Conservation (phyloP, 1,140 invertebrate species). For the Homalodisca vitripennis region DNA sequence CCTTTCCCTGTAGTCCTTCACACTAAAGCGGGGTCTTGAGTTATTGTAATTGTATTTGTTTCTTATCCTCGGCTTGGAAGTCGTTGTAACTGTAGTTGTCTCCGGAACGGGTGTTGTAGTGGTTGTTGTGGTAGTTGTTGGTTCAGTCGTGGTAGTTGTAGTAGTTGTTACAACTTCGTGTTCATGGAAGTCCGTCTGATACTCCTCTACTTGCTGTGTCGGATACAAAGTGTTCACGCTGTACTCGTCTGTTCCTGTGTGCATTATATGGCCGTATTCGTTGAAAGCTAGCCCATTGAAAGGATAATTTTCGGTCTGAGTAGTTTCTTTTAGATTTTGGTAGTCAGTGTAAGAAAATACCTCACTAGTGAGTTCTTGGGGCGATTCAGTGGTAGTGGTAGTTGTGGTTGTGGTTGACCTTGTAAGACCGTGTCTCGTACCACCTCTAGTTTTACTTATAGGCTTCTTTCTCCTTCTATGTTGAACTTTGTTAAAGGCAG, state of each 20-base stretch:
- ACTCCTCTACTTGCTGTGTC: slow-evolving; percentile 2
- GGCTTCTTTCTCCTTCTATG: slow-evolving; percentile 17
- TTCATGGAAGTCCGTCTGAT: slow-evolving; percentile 7
- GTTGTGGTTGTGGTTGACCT: neutral
- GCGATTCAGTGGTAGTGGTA: neutral
- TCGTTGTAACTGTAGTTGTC: slow-evolving; percentile 11
- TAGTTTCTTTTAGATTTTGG: neutral
- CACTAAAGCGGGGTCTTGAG: slow-evolving; percentile 42
- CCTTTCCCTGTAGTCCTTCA: slow-evolving; percentile 52
- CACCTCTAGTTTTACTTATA: slow-evolving; percentile 11
- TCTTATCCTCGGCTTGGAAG: slow-evolving; percentile 23
- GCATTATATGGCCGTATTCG: slow-evolving; percentile 19
- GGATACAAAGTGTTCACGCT: slow-evolving; percentile 14
- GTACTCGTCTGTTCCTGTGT: neutral
- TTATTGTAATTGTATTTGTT: slow-evolving; percentile 40
- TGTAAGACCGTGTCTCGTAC: neutral
- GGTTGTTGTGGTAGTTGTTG: slow-evolving; percentile 33
- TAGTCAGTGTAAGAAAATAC: neutral
- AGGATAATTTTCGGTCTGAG: slow-evolving; percentile 8
- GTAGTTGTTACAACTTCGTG: slow-evolving; percentile 17
- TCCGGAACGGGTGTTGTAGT: neutral
- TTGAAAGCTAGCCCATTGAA: slow-evolving; percentile 10
- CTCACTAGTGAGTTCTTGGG: neutral
- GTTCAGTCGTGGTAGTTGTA: slow-evolving; percentile 26
- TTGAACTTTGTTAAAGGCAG: neutral